Evolutionary conservation across 2,797 vertebrate species (phyloP).

Genomic region (Galagoides demidoff): DNA sequence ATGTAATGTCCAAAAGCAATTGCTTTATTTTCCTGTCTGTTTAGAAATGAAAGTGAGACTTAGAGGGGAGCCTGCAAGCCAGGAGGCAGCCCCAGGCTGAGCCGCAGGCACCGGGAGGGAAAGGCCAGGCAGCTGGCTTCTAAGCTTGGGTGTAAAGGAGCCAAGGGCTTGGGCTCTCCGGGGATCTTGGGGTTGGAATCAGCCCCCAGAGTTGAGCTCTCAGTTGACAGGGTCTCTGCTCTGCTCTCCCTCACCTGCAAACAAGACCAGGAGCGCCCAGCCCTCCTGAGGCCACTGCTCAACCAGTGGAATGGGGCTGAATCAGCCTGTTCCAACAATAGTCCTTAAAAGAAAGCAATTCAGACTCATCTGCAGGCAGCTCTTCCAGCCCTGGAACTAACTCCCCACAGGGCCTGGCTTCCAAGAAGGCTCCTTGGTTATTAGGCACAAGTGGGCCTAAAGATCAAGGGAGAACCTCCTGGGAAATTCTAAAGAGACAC

Average conservation of each 20-base stretch:
- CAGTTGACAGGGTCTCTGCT: not conserved
- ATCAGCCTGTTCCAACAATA: not conserved
- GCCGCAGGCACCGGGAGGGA: slow-evolving; percentile 61
- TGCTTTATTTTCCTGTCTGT: slow-evolving; percentile 83
- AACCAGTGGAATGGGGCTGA: not conserved
- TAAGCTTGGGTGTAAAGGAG: slow-evolving; percentile 44
- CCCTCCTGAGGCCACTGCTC: not conserved
- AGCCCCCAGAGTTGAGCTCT: slow-evolving; percentile 2
- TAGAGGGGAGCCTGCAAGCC: slow-evolving; percentile 79
- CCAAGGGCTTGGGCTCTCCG: not conserved
- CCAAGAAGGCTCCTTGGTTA: not conserved
- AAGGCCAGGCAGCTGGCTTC: slow-evolving; percentile 61
- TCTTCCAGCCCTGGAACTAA: not conserved
- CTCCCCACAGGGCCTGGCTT: fast-evolving
- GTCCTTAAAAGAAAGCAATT: slow-evolving; percentile 12
- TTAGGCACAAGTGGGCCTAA: not conserved
- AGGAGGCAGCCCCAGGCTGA: slow-evolving; percentile 77
- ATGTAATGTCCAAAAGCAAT: slow-evolving; percentile 81
- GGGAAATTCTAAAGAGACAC: slow-evolving; percentile 50
- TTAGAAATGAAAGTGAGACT: slow-evolving; percentile 84
- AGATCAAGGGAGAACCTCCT: not conserved
- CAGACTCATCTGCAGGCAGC: not conserved
- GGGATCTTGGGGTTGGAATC: not conserved
- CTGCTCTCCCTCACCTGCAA: not conserved
- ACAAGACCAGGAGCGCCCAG: not conserved